phyloP scores from a whole-genome alignment of 2,113 vertebrate species.

The Brachypodius melanocephalos region DNA sequence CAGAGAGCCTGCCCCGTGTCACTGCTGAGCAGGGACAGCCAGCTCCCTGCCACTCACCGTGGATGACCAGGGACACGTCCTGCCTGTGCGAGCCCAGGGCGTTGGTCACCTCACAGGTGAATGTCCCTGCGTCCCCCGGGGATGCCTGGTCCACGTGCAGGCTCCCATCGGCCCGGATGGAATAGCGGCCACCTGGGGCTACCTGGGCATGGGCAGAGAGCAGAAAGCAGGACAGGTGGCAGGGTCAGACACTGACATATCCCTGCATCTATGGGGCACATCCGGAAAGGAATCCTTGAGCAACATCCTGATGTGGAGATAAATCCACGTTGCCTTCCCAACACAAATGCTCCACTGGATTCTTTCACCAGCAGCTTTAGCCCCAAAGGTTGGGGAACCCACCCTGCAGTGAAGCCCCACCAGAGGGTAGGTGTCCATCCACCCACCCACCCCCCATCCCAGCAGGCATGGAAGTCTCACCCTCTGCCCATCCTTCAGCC shows the following conservation, averaged over 20 bases:
- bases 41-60: slow-evolving; percentile 68
- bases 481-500: slow-evolving; percentile 78
- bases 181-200: slow-evolving; percentile 51
- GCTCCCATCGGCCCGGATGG: slow-evolving; percentile 82
- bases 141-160: slow-evolving; percentile 74
- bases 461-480: slow-evolving; percentile 53
- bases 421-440: background rate
- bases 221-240: background rate
- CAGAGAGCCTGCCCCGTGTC: rapidly evolving
- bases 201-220: slow-evolving; percentile 64
- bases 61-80: slow-evolving; percentile 76
- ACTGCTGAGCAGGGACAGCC: rapidly evolving
- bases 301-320: background rate
- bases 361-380: background rate
- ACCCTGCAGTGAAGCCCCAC: rapidly evolving
- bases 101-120: slow-evolving; percentile 84
- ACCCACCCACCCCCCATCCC: background rate
- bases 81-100: slow-evolving; percentile 77
- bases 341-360: background rate
- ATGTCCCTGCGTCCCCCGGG: slow-evolving; percentile 78
- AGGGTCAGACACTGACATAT: rapidly evolving
- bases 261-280: background rate
- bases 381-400: rapidly evolving
- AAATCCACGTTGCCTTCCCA: rapidly evolving
- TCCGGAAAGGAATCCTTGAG: background rate